Base-by-base conservation (phyloP, 2,797 vertebrate species). In the Setipinna tenuifilis region DNA sequence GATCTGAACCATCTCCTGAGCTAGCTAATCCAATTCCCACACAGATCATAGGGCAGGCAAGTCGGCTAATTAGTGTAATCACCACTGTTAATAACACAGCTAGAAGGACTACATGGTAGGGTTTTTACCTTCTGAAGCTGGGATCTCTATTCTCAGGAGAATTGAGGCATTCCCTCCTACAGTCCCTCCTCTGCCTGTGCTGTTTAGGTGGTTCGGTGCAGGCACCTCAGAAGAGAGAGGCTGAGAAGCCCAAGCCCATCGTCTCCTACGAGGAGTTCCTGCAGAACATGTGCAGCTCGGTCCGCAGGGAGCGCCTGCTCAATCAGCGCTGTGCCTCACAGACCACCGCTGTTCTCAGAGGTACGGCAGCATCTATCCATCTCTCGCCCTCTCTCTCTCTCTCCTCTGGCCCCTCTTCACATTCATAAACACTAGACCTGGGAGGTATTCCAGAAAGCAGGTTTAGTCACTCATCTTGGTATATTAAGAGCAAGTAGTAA, bases 131-230 rank as follows among this genome's bases (percentile, higher is more conserved):
- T 54, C 14, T 9, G 50, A 54, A 54, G 9, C 50, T 9, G 9
- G 50, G 2, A 54, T 54, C 50, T 54, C 50, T 7, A 54, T 54
- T 54, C 14, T 54, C 14, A 14, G 50, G 14, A 54, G 50, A 54
- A 10, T 54, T 54, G 14, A 78, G 31, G 6, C 35, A 78, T 78
- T 78, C 44, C 31, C 19, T 78, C 5, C 19, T 78, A 6, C 2
- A 21, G 31, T 21, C 35, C 17, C 16, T 44, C 35, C 17, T 4
- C 6, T 78, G 17, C 16, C 6, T 21, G 71, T 78, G 81, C 12
- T 59, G 58, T 65, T 65, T 85, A 90, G 92, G 50, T 25, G 83
- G 83, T 80, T n/a, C 23, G 28, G 59, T 58, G 78, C 75, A 85
- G 81, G 50, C 14, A 3, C 88, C 84, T 65, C 87, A 78, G 31